phyloP scores from a whole-genome alignment of 2,797 vertebrate species.

The Scolopax bukidnonensis region DNA sequence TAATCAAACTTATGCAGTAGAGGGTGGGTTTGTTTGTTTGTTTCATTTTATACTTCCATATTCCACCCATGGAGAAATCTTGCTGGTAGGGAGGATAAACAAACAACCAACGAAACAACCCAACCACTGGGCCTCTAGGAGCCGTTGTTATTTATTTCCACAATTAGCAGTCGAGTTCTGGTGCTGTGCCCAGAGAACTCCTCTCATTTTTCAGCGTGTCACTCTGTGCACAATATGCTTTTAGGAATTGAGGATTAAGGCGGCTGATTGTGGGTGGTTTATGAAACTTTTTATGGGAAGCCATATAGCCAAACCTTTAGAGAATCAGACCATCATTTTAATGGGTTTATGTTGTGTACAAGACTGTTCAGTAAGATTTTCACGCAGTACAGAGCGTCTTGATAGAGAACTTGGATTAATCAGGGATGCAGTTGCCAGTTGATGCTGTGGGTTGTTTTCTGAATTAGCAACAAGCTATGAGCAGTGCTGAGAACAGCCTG shows the following conservation, averaged over 20 bases:
- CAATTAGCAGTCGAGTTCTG: constrained; percentile 74
- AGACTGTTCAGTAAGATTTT: constrained; percentile 60
- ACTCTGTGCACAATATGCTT: constrained; percentile 60
- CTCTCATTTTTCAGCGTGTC: constrained; percentile 70
- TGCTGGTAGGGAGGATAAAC: constrained; percentile 68
- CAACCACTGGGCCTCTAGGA: constrained; percentile 66
- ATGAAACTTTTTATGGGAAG: constrained; percentile 78
- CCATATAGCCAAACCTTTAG: constrained; percentile 70
- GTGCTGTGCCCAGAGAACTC: constrained; percentile 71
- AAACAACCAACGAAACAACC: constrained; percentile 59
- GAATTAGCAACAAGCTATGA: constrained; percentile 51
- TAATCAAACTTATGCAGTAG: constrained; percentile 38
- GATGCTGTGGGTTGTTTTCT: constrained; percentile 38
- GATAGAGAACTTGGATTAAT: constrained; percentile 71
- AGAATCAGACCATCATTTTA: constrained; percentile 73
- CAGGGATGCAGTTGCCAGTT: constrained; percentile 39
- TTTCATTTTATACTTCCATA: constrained; percentile 50
- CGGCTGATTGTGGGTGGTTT: constrained; percentile 77
- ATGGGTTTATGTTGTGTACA: constrained; percentile 68
- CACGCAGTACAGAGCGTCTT: constrained; percentile 17
- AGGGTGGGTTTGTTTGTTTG: constrained; percentile 1
- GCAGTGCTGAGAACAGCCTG: not conserved
- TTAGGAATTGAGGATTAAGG: constrained; percentile 73
- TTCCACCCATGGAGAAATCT: constrained; percentile 64
- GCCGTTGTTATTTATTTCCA: constrained; percentile 70